phyloP scores from a whole-genome alignment of 2,113 vertebrate species.

The Forbesichthys papilliferus region DNA sequence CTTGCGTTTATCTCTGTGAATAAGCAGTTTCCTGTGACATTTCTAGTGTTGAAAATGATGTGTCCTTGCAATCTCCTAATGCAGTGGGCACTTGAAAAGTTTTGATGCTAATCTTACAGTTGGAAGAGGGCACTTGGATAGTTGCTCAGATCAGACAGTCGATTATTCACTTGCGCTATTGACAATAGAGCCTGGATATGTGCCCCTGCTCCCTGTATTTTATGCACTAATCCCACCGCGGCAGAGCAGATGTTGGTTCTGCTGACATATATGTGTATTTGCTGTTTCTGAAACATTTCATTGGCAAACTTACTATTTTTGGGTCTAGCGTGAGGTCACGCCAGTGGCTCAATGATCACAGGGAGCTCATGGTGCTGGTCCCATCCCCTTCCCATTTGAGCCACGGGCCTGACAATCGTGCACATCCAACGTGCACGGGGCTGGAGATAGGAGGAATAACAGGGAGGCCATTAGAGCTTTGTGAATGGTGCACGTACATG shows the following conservation, averaged over 20 bases:
- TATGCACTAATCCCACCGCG: neutral
- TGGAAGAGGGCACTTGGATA: too few relatives aligned
- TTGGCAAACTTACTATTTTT: constrained; percentile 22
- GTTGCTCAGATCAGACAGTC: neutral
- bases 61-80: neutral
- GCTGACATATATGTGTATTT: constrained; percentile 18
- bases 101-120: neutral
- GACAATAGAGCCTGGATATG: neutral
- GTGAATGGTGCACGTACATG: constrained; percentile 36
- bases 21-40: neutral
- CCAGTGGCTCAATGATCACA: constrained; percentile 29
- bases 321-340: constrained; percentile 18
- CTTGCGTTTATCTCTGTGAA: constrained; percentile 15
- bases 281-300: constrained; percentile 7
- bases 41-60: neutral
- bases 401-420: constrained; percentile 16
- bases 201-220: neutral
- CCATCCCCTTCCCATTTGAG: neutral
- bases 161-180: neutral
- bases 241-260: constrained; percentile 12
- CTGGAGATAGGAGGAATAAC: constrained; percentile 16
- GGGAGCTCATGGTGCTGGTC: constrained; percentile 20
- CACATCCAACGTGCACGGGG: constrained; percentile 30
- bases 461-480: constrained; percentile 1
- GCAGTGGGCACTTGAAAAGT: neutral